Evolutionary conservation across 2,888 invertebrate genomes (phyloP).

Genomic region (Eulithis testata): DNA sequence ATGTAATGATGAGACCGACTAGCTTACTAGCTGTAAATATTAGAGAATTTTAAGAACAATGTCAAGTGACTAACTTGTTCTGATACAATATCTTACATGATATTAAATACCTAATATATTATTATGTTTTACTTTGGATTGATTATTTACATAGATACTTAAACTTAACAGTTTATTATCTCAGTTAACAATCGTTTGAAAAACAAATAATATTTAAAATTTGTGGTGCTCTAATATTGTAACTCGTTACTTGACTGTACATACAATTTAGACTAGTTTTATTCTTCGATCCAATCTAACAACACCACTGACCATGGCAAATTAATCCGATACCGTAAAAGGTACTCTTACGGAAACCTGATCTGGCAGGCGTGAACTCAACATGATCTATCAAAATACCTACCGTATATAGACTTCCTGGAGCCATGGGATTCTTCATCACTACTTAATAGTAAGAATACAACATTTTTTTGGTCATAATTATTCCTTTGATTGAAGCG

Average conservation of each 20-base stretch:
- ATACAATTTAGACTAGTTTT: conserved; percentile 41
- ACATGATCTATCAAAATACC: conserved; percentile 78
- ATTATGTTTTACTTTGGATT: no score
- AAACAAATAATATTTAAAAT: conserved; percentile 16
- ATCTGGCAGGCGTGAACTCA: conserved; percentile 70
- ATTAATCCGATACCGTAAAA: conserved; percentile 78
- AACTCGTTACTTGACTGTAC: conserved; percentile 24
- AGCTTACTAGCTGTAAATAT: background rate
- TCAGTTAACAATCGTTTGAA: background rate
- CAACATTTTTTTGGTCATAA: conserved; percentile 37
- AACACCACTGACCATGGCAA: conserved; percentile 66
- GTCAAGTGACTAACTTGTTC: background rate
- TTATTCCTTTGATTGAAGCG: conserved; percentile 25
- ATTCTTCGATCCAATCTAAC: conserved; percentile 32
- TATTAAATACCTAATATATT: no score
- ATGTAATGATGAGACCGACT: background rate
- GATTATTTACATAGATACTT: no score
- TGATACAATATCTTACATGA: no score
- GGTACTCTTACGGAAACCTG: conserved; percentile 74
- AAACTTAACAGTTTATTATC: no score
- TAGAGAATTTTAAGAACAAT: background rate
- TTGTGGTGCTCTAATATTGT: conserved; percentile 13
- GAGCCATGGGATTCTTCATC: conserved; percentile 59
- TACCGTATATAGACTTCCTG: conserved; percentile 79
- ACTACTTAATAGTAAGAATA: conserved; percentile 43